phyloP scores from a whole-genome alignment of 2,888 invertebrate genomes.

The Perithous albicinctus region DNA sequence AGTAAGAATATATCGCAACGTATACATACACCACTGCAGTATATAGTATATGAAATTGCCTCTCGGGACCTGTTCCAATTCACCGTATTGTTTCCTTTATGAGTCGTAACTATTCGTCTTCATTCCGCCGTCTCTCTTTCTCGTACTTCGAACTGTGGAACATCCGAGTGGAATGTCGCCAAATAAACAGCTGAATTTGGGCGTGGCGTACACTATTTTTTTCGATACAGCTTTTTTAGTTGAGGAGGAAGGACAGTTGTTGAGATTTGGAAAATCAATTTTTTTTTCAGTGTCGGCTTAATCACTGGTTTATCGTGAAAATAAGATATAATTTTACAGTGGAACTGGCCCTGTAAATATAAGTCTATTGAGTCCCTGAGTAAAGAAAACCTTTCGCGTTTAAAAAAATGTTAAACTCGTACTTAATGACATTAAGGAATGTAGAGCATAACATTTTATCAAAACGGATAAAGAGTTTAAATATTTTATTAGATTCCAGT shows the following conservation, averaged over 20 bases:
- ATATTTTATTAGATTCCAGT: too few species aligned
- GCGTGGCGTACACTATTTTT: constrained; percentile 8
- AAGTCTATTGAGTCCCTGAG: too few species aligned
- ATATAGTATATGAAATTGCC: constrained; percentile 31
- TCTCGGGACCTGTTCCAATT: constrained; percentile 41
- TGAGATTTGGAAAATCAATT: too few species aligned
- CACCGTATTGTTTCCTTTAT: constrained; percentile 46
- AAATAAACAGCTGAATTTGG: constrained; percentile 12
- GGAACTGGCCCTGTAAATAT: too few species aligned
- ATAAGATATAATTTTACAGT: too few species aligned
- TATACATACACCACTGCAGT: constrained; percentile 2
- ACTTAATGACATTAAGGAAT: too few species aligned
- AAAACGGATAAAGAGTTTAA: too few species aligned
- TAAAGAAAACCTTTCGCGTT: too few species aligned
- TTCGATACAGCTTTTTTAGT: constrained; percentile 2
- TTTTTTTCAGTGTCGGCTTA: too few species aligned
- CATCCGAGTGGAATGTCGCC: not conserved
- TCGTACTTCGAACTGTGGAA: constrained; percentile 15
- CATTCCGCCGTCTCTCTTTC: constrained; percentile 7
- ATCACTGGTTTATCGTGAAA: too few species aligned
- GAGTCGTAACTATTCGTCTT: constrained; percentile 35
- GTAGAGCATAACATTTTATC: too few species aligned
- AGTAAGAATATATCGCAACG: constrained; percentile 23
- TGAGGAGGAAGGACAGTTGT: not conserved
- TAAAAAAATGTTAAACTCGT: too few species aligned